Conservation (phyloP, 2,888 invertebrate genomes). For the Pollenia amentaria region DNA sequence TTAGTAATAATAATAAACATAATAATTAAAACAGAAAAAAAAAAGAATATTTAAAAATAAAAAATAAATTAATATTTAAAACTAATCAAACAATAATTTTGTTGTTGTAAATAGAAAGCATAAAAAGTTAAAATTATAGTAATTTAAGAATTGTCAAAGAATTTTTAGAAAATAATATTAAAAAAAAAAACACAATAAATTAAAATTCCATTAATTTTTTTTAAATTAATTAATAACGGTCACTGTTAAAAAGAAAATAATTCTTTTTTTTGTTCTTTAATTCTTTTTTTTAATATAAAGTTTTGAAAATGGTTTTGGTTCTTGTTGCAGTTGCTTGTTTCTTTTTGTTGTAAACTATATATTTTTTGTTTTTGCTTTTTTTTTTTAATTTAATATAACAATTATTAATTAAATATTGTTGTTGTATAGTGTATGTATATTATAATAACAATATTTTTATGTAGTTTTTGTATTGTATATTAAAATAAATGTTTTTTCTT, state of each 20-base stretch:
- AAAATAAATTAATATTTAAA: conserved; percentile 72
- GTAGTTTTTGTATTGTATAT: conserved; percentile 65
- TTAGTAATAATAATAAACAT: conserved; percentile 60
- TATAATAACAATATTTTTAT: conserved; percentile 66
- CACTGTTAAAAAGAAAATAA: conserved; percentile 51
- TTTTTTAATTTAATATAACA: conserved; percentile 41
- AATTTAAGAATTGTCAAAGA: neutral
- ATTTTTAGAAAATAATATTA: conserved; percentile 5
- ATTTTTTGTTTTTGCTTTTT: neutral
- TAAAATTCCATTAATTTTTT: conserved; percentile 13
- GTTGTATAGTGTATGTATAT: conserved; percentile 47
- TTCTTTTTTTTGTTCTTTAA: conserved; percentile 1
- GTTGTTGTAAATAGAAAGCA: conserved; percentile 14
- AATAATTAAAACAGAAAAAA: conserved; percentile 56
- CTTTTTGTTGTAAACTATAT: conserved; percentile 10
- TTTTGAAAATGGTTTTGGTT: conserved; percentile 64
- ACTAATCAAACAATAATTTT: conserved; percentile 65
- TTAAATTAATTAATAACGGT: conserved; percentile 46
- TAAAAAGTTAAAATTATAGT: conserved; percentile 17
- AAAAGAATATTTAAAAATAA: conserved; percentile 46
- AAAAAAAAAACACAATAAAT: conserved; percentile 37
- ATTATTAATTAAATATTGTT: conserved; percentile 29
- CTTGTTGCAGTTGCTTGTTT: conserved; percentile 62
- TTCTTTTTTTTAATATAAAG: conserved; percentile 47
- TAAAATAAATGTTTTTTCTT: conserved; percentile 67